Evolutionary conservation across 1,140 invertebrate species (phyloP).

Genomic region (Zophobas morio): DNA sequence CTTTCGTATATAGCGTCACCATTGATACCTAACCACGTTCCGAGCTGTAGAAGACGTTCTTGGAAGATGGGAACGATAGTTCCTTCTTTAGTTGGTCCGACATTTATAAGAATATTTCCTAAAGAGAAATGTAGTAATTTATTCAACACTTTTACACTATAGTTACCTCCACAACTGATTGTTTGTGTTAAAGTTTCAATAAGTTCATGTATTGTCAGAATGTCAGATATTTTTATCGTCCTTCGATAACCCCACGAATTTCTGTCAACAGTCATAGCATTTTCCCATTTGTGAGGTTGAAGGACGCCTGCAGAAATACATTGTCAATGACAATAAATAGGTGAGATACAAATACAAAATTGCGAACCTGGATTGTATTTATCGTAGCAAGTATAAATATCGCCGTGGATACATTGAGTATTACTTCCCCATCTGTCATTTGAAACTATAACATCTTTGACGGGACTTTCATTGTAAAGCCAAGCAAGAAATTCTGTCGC

Average conservation of each 20-base stretch:
- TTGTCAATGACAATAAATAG: slow-evolving; percentile 76
- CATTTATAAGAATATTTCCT: slow-evolving; percentile 90
- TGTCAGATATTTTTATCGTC: slow-evolving; percentile 78
- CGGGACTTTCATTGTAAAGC: slow-evolving; percentile 96
- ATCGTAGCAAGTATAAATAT: slow-evolving; percentile 88
- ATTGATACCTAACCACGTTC: slow-evolving; percentile 86
- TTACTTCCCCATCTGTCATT: slow-evolving; percentile 91
- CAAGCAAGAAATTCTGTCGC: slow-evolving; percentile 87
- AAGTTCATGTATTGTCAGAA: slow-evolving; percentile 79
- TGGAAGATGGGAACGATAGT: slow-evolving; percentile 91
- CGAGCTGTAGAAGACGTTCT: slow-evolving; percentile 83
- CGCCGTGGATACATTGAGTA: slow-evolving; percentile 89
- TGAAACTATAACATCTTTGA: slow-evolving; percentile 88
- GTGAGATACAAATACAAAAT: slow-evolving; percentile 66
- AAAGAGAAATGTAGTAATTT: too few relatives aligned
- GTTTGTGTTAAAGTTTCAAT: slow-evolving; percentile 75
- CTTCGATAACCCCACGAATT: slow-evolving; percentile 89
- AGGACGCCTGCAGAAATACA: slow-evolving; percentile 72
- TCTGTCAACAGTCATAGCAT: slow-evolving; percentile 90
- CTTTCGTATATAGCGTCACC: slow-evolving; percentile 92
- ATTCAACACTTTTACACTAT: too few relatives aligned
- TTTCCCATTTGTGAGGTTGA: slow-evolving; percentile 88
- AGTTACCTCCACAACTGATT: slow-evolving; percentile 28
- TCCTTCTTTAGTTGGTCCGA: slow-evolving; percentile 93
- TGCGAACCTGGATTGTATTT: slow-evolving; percentile 87